Evolutionary conservation across 2,888 invertebrate species (phyloP).

Genomic region (Drosophila koepferae): DNA sequence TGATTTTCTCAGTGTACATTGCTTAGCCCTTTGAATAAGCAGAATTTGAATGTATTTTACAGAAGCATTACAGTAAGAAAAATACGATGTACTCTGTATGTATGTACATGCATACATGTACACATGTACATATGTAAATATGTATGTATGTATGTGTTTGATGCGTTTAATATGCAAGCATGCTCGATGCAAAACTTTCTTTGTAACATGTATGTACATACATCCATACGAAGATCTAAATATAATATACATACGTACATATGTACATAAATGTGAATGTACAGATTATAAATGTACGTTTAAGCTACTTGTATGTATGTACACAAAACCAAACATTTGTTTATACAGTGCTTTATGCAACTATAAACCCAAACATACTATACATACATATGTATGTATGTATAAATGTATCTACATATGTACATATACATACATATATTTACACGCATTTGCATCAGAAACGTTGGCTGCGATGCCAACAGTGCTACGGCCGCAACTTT

Average conservation of each 20-base stretch:
- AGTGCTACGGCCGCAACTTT: slow-evolving; percentile 15
- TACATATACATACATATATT: neutral
- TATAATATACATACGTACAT: no score
- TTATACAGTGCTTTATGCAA: neutral
- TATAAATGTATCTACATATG: no score
- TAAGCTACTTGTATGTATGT: neutral
- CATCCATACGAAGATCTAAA: neutral
- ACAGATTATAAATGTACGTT: neutral
- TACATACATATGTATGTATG: neutral
- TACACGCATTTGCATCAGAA: slow-evolving; percentile 24
- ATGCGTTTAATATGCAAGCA: neutral
- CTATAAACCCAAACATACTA: neutral
- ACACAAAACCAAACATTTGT: neutral
- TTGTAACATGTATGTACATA: neutral
- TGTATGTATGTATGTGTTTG: neutral
- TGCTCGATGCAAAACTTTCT: neutral
- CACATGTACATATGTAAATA: no score
- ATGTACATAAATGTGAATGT: no score
- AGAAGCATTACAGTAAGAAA: no score
- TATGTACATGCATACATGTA: no score
- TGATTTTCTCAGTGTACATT: slow-evolving; percentile 16
- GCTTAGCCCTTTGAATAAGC: neutral
- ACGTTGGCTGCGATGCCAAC: slow-evolving; percentile 23
- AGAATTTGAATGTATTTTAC: no score
- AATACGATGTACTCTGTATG: no score